These are phyloP conservation scores for Beris morrisii DNA, from an alignment of 2,888 invertebrate genomes.

Conservation along the genomic window DNA sequence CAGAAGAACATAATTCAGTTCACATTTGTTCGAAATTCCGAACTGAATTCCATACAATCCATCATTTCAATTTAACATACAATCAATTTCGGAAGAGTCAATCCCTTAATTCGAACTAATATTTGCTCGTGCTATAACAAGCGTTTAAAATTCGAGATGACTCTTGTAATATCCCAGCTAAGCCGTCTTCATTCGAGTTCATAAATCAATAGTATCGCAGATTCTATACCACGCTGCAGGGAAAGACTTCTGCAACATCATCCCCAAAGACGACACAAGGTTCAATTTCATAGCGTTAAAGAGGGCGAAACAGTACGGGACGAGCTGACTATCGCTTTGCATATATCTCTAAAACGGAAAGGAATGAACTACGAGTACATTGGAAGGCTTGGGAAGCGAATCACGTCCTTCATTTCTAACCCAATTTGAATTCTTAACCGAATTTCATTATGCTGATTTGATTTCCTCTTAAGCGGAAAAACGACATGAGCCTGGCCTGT, in stretches of 20 bases:
- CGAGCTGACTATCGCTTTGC: slow-evolving; percentile 2
- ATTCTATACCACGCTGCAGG: slow-evolving; percentile 9
- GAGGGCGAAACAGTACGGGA: not conserved
- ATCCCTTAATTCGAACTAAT: too few relatives aligned
- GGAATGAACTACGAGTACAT: not conserved
- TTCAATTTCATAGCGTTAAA: not conserved
- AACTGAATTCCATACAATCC: too few relatives aligned
- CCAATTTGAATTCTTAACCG: slow-evolving; percentile 39
- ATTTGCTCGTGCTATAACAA: too few relatives aligned
- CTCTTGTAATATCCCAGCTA: too few relatives aligned
- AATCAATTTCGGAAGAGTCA: too few relatives aligned
- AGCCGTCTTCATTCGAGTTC: slow-evolving; percentile 17
- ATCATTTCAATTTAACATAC: too few relatives aligned
- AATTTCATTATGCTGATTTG: slow-evolving; percentile 39
- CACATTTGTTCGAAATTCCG: too few relatives aligned
- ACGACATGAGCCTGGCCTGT: slow-evolving; percentile 8
- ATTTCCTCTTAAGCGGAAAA: slow-evolving; percentile 32
- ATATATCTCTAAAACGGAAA: not conserved
- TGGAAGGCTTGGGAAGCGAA: slow-evolving; percentile 24
- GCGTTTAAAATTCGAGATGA: too few relatives aligned
- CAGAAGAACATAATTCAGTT: too few relatives aligned
- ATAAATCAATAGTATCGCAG: slow-evolving; percentile 31
- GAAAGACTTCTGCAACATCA: not conserved
- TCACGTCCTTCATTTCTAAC: slow-evolving; percentile 39
- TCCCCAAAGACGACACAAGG: not conserved